Evolutionary conservation across 2,113 vertebrate species (phyloP).

Genomic region (Pipra filicauda): DNA sequence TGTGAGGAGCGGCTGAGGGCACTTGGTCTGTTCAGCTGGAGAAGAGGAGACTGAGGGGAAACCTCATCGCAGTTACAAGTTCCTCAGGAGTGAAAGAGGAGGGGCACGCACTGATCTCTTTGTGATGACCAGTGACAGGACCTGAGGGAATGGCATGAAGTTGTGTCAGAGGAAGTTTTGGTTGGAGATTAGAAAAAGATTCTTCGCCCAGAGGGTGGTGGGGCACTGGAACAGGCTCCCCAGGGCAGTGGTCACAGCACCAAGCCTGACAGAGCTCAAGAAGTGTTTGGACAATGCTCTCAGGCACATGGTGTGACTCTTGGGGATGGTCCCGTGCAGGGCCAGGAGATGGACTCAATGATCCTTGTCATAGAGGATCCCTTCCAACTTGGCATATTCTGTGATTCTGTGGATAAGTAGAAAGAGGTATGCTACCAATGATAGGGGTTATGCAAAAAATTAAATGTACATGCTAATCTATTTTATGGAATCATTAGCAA

Average conservation of each 20-base stretch:
- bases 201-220: not conserved
- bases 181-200: not conserved
- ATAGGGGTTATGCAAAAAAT: not conserved
- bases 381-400: not conserved
- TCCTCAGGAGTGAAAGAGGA: not conserved
- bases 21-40: not conserved
- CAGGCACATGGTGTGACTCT: not conserved
- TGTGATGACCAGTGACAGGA: not conserved
- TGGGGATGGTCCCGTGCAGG: not conserved
- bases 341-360: too few species aligned
- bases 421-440: not conserved
- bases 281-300: not conserved
- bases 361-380: not conserved
- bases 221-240: not conserved
- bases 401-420: not conserved
- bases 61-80: not conserved
- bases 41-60: not conserved
- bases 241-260: not conserved
- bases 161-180: not conserved
- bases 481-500: not conserved
- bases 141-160: not conserved
- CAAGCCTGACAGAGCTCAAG: not conserved
- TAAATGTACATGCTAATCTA: not conserved
- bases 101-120: not conserved
- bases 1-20: not conserved